Evolutionary conservation across 2,113 vertebrate species (phyloP).

Genomic region (Thalassarche chlororhynchos): DNA sequence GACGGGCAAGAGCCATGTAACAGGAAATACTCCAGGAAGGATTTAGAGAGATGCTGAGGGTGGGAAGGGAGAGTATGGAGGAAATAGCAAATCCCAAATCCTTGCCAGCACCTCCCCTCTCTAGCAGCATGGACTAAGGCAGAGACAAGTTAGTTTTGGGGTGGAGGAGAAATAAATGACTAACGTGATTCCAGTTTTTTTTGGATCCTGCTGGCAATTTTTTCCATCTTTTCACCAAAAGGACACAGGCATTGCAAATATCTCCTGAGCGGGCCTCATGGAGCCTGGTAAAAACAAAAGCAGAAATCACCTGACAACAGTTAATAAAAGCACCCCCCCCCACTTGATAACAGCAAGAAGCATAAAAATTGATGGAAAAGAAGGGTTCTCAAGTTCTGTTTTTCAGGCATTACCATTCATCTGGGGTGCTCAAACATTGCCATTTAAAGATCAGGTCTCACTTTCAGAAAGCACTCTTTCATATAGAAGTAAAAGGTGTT

Average conservation of each 20-base stretch:
- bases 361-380: background rate
- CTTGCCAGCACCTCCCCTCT: background rate
- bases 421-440: background rate
- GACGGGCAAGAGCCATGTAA: background rate
- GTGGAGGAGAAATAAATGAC: constrained; percentile 12
- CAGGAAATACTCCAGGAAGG: background rate
- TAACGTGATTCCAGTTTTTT: constrained; percentile 99
- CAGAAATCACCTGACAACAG: background rate
- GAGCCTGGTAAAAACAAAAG: constrained; percentile 77
- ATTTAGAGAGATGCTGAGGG: background rate
- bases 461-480: background rate
- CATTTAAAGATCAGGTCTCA: background rate
- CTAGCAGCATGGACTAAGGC: background rate
- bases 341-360: background rate
- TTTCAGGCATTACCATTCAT: background rate
- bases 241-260: constrained; percentile 98
- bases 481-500: background rate
- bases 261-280: constrained; percentile 95
- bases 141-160: background rate
- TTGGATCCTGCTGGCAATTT: constrained; percentile 96
- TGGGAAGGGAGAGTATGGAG: background rate
- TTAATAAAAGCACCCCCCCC: background rate
- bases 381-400: background rate
- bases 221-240: constrained; percentile 98
- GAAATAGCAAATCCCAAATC: background rate